These are phyloP conservation scores for Rhabdornis inornatus DNA, from an alignment of 2,113 vertebrate species.

Conservation along the genomic window DNA sequence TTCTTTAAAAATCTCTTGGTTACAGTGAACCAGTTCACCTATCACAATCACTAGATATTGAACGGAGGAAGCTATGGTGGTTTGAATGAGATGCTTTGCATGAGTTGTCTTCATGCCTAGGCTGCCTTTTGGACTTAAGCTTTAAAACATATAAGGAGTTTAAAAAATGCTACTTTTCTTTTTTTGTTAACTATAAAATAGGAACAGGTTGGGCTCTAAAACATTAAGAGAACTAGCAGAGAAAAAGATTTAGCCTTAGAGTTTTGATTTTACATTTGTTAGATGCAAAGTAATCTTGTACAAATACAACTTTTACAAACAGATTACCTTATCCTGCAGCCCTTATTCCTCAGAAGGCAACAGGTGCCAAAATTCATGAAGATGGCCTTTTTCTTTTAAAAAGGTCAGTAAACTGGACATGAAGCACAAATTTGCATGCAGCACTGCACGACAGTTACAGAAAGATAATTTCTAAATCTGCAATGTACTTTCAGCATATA, in stretches of 20 bases:
- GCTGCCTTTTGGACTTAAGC: background rate
- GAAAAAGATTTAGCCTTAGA: background rate
- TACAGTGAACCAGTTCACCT: background rate
- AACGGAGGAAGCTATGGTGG: background rate
- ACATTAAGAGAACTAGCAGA: background rate
- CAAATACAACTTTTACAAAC: background rate
- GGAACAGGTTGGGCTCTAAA: background rate
- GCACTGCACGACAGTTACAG: background rate
- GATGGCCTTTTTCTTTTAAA: background rate
- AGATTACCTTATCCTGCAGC: background rate
- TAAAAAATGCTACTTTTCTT: background rate
- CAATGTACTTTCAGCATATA: background rate
- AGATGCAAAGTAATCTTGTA: background rate
- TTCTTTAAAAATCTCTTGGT: background rate
- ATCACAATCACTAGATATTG: background rate
- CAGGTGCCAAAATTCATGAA: background rate
- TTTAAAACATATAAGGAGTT: background rate
- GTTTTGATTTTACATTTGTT: background rate
- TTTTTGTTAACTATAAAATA: background rate
- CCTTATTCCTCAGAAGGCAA: background rate
- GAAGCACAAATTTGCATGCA: background rate
- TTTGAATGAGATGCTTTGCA: background rate
- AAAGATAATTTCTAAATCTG: background rate
- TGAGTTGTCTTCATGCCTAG: background rate
- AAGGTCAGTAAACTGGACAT: background rate